Evolutionary conservation across 2,888 invertebrate genomes (phyloP).

Genomic region (Chaetoderma sp.): DNA sequence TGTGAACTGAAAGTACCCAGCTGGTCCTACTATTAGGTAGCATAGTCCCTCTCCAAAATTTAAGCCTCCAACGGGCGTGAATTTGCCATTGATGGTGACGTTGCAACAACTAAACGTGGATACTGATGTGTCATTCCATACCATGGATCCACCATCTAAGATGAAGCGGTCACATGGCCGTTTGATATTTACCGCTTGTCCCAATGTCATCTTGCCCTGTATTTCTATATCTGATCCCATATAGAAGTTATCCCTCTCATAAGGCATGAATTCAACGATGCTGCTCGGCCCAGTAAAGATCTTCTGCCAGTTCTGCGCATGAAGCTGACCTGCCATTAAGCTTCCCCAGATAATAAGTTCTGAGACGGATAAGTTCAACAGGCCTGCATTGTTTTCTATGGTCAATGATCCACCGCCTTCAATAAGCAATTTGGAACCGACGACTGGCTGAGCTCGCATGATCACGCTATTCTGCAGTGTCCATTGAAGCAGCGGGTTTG

Average conservation of each 20-base stretch:
- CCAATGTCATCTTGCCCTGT: conserved; percentile 35
- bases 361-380: conserved; percentile 23
- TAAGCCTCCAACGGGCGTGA: conserved; percentile 35
- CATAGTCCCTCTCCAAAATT: conserved; percentile 36
- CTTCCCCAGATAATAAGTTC: conserved; percentile 31
- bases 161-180: conserved; percentile 36
- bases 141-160: conserved; percentile 31
- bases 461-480: background rate
- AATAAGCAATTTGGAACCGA: conserved; percentile 21
- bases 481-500: background rate
- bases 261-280: conserved; percentile 35
- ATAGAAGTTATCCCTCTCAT: conserved; percentile 29
- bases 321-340: conserved; percentile 21
- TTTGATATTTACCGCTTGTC: conserved; percentile 34
- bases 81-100: conserved; percentile 41
- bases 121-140: conserved; percentile 33
- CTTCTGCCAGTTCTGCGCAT: conserved; percentile 11
- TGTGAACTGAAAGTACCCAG: conserved; percentile 36
- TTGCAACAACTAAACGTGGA: conserved; percentile 40
- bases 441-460: conserved; percentile 25
- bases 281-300: conserved; percentile 34
- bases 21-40: conserved; percentile 31
- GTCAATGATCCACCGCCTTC: conserved; percentile 23
- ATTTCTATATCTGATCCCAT: conserved; percentile 38
- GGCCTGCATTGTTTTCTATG: background rate